Evolutionary conservation across 1,140 invertebrate species (phyloP), one percentile per base, ranked within the genome.

Genomic region (Eulimnadia texana): DNA sequence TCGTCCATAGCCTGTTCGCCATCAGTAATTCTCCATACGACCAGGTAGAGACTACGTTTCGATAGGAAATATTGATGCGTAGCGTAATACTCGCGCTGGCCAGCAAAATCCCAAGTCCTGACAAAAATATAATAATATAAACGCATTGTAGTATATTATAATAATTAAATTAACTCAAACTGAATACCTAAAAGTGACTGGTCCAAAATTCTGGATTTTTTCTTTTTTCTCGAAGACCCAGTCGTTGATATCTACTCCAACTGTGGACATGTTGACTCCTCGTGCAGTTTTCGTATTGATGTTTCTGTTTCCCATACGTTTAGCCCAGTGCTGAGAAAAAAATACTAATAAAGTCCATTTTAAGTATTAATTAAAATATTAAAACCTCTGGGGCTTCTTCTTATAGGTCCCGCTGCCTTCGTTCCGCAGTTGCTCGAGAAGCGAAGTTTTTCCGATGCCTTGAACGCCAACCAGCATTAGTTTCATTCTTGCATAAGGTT

Each of bases 41-140:
- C 94, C 13, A 99, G 76, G 70, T 98, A 98, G 0, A 99, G 74
- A 63, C 94, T 96, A 29, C 96, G 77, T 65, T 93, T 92, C 0
- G 93, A 96, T 13, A 99, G 75, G 71, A 99, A 99, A 72, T 98
- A 99, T 69, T 98, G 93, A 78, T 98, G 95, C 0, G 95, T 98
- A 0, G 94, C 90, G 71, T 98, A 98, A 70, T 94, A 93, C 71
- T 96, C 93, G 68, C 84, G 83, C 75, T 97, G 93, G 0, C 95
- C 95, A n/a, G 93, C 94, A 78, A 99, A 99, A 74, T 99, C 96
- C 95, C 96, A 99, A 0, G 94, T 98, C 60, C 93, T 73, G 63
- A 63, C 50, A 53, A 58, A 62, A 28, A 28, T 50, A 22, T 42
- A 29, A 63, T 13, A 11, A 28, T 3, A 54, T 20, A 50, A 56